Base-by-base conservation (phyloP, 2,888 invertebrate genomes). In the Embidobia sp. region DNA sequence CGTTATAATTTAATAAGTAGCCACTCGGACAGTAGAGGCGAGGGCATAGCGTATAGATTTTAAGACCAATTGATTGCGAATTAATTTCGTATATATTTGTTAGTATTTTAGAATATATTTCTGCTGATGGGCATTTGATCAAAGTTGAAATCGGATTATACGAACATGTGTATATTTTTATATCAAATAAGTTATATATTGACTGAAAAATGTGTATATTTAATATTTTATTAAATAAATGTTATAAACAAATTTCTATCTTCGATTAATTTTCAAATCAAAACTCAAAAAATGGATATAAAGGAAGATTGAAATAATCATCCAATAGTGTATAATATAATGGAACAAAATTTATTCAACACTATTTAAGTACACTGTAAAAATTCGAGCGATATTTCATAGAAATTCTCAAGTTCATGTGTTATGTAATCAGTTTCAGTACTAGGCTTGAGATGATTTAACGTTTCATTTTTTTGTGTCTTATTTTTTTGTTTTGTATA, bases 1-100 rank as follows among this genome's bases (percentile, higher is more conserved):
- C 85, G 90, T 16, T 92, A 90, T 67, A 94, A 94, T 89, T 90
- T 90, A 64, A 90, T 94, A 74, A 90, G 91, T 75, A 93, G 94
- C 70, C 94, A 94, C 89, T 93, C 94, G 2, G 95, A 95, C 88
- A 93, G 93, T 82, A 91, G 95, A 85, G 94, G 94, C 72, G 94
- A 93, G 10, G 95, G 94, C 0, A 90, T 93, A 79, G 92, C 94
- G 42, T 93, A 93, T 63, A 91, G 94, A 82, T 94, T 93, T 80
- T 66, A n/a, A 73, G 22, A 6, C 22, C 3, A 22, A 22, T 22
- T 6, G 22, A 22, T 22, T 22, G 3, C 3, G 22, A 22, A 22
- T 4, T 22, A 22, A 6, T 22, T 22, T 22, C 22, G 22, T 22
- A n/a, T n/a, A n/a, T n/a, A n/a, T n/a, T n/a, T n/a, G n/a, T n/a